Conservation (phyloP, 2,797 vertebrate species). For the Silurus aristotelis region DNA sequence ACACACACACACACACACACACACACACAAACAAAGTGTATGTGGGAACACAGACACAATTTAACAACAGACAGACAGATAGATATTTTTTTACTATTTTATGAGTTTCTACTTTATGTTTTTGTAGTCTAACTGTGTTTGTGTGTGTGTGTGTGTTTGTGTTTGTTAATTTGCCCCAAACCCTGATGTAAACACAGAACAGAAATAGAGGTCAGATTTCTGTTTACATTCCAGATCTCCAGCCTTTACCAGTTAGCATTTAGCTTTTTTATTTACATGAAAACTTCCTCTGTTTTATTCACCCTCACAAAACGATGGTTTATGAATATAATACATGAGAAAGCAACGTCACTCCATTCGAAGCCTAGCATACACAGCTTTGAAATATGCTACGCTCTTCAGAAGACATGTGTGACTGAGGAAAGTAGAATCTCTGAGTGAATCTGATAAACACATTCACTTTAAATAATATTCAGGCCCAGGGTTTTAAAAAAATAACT, state of each 20-base stretch:
- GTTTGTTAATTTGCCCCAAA: not conserved
- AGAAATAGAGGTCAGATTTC: conserved; percentile 5
- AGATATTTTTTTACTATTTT: not conserved
- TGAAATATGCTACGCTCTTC: not conserved
- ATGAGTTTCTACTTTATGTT: not conserved
- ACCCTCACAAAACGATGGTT: too few species aligned
- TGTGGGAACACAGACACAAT: not conserved
- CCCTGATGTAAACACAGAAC: conserved; percentile 1
- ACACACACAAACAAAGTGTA: not conserved
- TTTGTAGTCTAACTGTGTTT: not conserved
- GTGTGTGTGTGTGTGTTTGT: not conserved
- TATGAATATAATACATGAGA: too few species aligned
- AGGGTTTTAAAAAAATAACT: not conserved
- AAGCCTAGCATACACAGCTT: not conserved
- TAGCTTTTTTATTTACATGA: not conserved
- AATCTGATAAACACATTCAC: not conserved
- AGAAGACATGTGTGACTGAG: not conserved
- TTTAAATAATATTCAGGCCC: not conserved
- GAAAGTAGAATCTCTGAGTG: not conserved
- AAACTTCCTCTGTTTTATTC: not conserved
- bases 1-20: not conserved
- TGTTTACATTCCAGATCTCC: not conserved
- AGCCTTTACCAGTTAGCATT: not conserved
- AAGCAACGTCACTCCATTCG: too few species aligned
- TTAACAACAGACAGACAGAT: not conserved